These are phyloP conservation scores for Thera britannica DNA, from an alignment of 2,888 invertebrate species.

Conservation along the genomic window DNA sequence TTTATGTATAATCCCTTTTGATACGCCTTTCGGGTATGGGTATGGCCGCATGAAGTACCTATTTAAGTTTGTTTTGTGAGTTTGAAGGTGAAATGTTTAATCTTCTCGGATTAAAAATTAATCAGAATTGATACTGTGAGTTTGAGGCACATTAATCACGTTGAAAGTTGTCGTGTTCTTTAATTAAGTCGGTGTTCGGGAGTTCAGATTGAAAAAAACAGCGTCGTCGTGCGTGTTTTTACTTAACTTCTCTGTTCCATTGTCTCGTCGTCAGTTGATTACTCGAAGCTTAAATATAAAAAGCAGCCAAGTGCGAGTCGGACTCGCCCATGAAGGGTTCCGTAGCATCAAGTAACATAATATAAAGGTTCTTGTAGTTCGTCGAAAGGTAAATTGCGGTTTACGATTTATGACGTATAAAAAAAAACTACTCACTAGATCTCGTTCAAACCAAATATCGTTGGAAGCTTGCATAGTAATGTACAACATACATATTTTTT, in stretches of 20 bases:
- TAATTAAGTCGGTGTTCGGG: conserved; percentile 48
- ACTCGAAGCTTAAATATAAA: conserved; percentile 25
- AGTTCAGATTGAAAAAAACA: conserved; percentile 43
- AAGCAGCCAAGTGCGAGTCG: too few relatives aligned
- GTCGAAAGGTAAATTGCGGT: too few relatives aligned
- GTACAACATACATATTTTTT: too few relatives aligned
- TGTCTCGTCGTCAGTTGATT: conserved; percentile 56
- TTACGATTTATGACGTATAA: too few relatives aligned
- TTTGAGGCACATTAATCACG: conserved; percentile 70
- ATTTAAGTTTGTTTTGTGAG: conserved; percentile 53
- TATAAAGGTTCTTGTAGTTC: too few relatives aligned
- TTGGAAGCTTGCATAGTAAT: too few relatives aligned
- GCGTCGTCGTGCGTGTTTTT: conserved; percentile 32
- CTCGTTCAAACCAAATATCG: too few relatives aligned
- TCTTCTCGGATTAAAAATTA: conserved; percentile 60
- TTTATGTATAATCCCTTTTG: conserved; percentile 37
- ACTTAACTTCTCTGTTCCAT: conserved; percentile 45
- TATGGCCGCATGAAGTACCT: conserved; percentile 30
- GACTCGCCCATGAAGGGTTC: too few relatives aligned
- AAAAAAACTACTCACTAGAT: too few relatives aligned
- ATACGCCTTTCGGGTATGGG: conserved; percentile 41
- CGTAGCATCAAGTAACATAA: too few relatives aligned
- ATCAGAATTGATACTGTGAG: conserved; percentile 62
- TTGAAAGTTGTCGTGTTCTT: conserved; percentile 60
- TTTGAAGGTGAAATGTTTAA: conserved; percentile 57